phyloP scores from a whole-genome alignment of 2,888 invertebrate species.

The Oscheius sp. region DNA sequence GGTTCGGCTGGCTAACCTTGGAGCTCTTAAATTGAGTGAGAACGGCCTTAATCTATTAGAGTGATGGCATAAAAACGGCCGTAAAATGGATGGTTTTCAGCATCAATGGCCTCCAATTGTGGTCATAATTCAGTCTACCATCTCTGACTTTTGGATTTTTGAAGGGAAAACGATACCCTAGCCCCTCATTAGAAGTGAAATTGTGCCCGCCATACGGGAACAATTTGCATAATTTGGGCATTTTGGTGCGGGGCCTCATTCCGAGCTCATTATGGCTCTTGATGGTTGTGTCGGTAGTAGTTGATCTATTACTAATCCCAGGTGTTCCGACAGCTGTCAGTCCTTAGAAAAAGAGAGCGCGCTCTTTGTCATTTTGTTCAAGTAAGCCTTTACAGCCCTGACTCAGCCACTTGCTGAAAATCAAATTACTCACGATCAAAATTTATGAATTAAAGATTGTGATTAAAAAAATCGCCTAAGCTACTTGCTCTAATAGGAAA shows the following conservation, averaged over 20 bases:
- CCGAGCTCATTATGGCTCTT: conserved; percentile 6
- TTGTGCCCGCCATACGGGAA: conserved; percentile 23
- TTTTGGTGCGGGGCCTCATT: background rate
- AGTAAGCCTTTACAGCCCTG: no score
- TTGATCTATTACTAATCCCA: background rate
- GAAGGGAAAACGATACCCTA: background rate
- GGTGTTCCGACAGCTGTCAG: conserved; percentile 4
- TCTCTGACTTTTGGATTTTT: no score
- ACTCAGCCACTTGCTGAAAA: no score
- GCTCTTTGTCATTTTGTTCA: no score
- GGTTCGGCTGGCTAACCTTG: no score
- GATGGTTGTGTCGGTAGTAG: background rate
- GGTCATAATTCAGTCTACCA: conserved; percentile 17
- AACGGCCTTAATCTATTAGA: conserved; percentile 13
- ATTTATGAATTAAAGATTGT: no score
- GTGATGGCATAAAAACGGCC: background rate
- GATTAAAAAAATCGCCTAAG: no score
- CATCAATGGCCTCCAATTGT: background rate
- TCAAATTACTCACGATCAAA: no score
- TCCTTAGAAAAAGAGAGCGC: no score
- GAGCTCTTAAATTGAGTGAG: background rate
- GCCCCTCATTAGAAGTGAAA: conserved; percentile 18
- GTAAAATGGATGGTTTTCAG: conserved; percentile 14
- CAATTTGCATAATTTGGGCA: conserved; percentile 27
- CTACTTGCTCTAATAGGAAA: no score